Percentiles rank a stretch among this genome's conserved stretches.
These are phyloP conservation scores for Belgica antarctica DNA, from an alignment of 2,888 invertebrate species.

Conservation along the genomic window DNA sequence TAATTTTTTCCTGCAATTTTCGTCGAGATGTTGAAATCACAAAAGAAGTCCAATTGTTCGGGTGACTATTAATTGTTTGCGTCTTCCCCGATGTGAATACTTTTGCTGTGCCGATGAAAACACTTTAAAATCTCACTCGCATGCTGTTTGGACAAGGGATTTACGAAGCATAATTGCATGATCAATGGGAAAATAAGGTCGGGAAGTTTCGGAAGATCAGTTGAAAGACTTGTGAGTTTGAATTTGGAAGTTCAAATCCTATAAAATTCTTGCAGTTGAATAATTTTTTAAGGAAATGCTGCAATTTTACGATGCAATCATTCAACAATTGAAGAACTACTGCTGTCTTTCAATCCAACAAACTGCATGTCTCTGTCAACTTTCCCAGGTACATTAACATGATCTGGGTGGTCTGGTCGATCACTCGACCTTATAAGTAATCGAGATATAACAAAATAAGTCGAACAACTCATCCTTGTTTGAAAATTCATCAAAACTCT, in stretches of 20 bases:
- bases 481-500: background rate
- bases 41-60: conserved; percentile 32
- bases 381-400: too few species aligned
- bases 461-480: background rate
- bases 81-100: background rate
- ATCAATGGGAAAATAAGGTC: conserved; percentile 30
- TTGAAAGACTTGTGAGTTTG: too few species aligned
- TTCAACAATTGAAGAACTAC: too few species aligned
- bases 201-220: background rate
- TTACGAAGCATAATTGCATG: conserved; percentile 27
- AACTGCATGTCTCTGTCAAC: too few species aligned
- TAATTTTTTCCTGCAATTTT: background rate
- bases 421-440: too few species aligned
- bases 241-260: too few species aligned
- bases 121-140: background rate
- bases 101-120: conserved; percentile 14
- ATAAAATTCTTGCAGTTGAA: too few species aligned
- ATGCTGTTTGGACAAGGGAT: conserved; percentile 26
- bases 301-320: too few species aligned
- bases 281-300: too few species aligned
- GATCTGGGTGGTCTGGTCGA: background rate
- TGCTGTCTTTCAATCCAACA: too few species aligned
- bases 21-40: background rate
- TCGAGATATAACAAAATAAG: background rate
- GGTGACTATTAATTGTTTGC: conserved; percentile 23